Evolutionary conservation across 2,888 invertebrate genomes (phyloP), one percentile per base, ranked within the genome.

Genomic region (Orchesella flavescens): DNA sequence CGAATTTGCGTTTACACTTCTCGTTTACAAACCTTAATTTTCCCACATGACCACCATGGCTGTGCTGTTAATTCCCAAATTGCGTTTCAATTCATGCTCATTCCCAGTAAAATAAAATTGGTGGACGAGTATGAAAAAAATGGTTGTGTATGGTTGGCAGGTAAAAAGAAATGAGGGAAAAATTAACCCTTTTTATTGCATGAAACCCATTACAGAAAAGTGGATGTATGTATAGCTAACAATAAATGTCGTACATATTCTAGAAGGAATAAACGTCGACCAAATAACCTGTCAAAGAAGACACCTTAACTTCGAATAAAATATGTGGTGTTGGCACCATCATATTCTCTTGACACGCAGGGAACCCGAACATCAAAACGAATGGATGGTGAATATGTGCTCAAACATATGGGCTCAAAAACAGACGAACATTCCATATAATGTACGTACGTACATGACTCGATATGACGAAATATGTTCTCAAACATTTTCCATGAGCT

Each of bases 281-380:
- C 71, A 84, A 86, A 85, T 86, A 84, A 84, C 84, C 86, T 86
- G 86, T 87, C 86, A 86, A 85, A 83, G 79, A 85, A 86, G 86
- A 87, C 87, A 86, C 87, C 85, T 87, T 85, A 75, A 75, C 79
- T 85, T 86, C 55, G 80, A 84, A 79, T 84, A 85, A 83, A 77
- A 81, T 82, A 83, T 79, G 83, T 73, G 78, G 63, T 74, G 81
- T 85, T 83, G 21, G 63, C 75, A 85, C 79, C 79, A 83, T 85
- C 84, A 84, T 85, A 71, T 75, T 69, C 75, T 69, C 77, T 84
- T 77, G 79, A 84, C 86, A 86, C 84, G 86, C 84, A 85, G 84
- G 61, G 55, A 34, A 34, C 19, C 57, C 57, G 19, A 17, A n/a
- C 57, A 19, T 19, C 15, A 57, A 57, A n/a, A 57, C 17, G 10